Conservation (phyloP, 2,797 vertebrate species). For the Megalops cyprinoides region DNA sequence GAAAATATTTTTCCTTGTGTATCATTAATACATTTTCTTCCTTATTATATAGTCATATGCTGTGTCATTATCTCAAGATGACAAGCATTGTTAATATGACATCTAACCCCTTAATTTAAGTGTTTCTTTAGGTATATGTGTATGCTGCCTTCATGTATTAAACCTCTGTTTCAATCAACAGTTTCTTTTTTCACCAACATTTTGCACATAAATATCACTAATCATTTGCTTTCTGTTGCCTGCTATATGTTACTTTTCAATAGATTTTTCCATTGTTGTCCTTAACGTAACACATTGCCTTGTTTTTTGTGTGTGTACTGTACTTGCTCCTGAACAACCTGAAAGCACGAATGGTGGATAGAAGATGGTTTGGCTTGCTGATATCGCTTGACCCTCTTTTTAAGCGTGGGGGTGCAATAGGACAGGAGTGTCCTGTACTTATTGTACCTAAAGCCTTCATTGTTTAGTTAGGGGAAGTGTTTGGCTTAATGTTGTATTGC, state of each 20-base stretch:
- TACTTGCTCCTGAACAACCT: too few species aligned
- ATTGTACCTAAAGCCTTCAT: too few species aligned
- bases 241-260: background rate
- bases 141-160: background rate
- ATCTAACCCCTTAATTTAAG: background rate
- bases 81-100: background rate
- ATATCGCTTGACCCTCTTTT: too few species aligned
- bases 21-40: background rate
- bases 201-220: background rate
- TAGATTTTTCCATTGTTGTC: background rate
- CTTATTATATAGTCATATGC: background rate
- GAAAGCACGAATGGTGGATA: too few species aligned
- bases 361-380: too few species aligned
- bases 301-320: background rate
- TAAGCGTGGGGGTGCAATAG: too few species aligned
- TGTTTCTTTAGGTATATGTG: background rate
- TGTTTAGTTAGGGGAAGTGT: too few species aligned
- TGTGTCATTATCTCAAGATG: background rate
- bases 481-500: too few species aligned
- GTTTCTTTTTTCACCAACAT: background rate
- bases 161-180: background rate
- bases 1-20: background rate
- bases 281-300: background rate
- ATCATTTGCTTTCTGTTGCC: slow-evolving; percentile 4
- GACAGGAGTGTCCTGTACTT: too few species aligned